phyloP scores from a whole-genome alignment of 37 sponge, comb jelly and placozoan genomes.

The Theonella swinhoei region DNA sequence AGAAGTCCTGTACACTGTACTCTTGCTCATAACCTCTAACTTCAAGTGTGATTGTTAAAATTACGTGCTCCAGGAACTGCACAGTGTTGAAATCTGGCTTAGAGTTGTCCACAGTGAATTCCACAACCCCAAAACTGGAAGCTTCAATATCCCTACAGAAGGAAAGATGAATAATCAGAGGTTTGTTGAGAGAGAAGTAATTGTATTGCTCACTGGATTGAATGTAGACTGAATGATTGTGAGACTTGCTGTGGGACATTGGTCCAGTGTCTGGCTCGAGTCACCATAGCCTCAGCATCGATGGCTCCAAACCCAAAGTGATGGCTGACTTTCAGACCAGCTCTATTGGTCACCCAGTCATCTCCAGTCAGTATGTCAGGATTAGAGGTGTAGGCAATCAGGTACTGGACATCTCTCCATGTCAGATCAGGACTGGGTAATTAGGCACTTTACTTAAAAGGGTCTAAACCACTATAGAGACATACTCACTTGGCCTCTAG shows the following conservation, averaged over 20 bases:
- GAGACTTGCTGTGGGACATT: conserved; percentile 48
- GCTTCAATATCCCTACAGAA: neutral
- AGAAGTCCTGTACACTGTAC: neutral
- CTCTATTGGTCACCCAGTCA: conserved; percentile 78
- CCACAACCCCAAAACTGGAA: neutral
- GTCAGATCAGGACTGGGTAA: conserved; percentile 75
- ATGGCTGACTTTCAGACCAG: conserved; percentile 66
- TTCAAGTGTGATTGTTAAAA: conserved; percentile 11
- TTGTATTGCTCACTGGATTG: neutral
- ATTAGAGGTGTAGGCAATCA: conserved; percentile 75
- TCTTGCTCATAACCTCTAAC: neutral
- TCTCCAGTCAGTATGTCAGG: conserved; percentile 8
- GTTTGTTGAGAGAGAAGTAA: neutral
- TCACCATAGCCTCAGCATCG: conserved; percentile 81
- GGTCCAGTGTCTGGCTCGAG: conserved; percentile 81
- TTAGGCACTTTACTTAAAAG: neutral
- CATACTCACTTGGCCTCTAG: conserved; percentile 68
- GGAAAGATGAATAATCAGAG: neutral
- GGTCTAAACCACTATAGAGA: neutral
- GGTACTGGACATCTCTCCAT: conserved; percentile 92
- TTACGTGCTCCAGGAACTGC: conserved; percentile 66
- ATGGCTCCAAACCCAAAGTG: conserved; percentile 92
- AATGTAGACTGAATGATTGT: neutral
- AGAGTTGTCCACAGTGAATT: neutral
- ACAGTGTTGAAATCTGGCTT: neutral